Base-by-base conservation (phyloP, 2,113 vertebrate genomes). In the Scolopax mira region DNA sequence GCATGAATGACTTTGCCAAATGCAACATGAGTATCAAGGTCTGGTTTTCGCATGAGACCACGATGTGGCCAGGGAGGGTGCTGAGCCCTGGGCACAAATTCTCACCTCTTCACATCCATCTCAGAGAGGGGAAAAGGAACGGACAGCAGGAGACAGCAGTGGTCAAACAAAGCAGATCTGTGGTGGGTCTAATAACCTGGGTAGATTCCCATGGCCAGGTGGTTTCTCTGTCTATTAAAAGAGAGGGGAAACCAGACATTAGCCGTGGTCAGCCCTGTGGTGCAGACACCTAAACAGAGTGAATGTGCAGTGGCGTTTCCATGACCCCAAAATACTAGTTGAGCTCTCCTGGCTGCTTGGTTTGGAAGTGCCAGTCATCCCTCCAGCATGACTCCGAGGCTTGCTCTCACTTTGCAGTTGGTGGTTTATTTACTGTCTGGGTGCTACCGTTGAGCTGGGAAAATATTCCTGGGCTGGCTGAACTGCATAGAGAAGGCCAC, bases 361-460 rank as follows among this genome's bases (percentile, higher is more conserved):
- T 37, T 62, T 0, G 9, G 48, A 65, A 64, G 33, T 16, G 14
- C 23, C 27, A 24, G 12, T 19, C 6, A 2, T 74, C 66, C 58
- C 65, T 71, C 52, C 65, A 48, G 73, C 1, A 1, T 42, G 72
- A 54, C 48, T 35, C 24, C 1, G 1, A 19, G 30, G 19, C 21
- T 10, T 42, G 54, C 39, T 81, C 79, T 62, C 44, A 2, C n/a
- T 75, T 55, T 51, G 85, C 70, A 46, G 16, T 24, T 85, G 84
- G 85, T 51, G 73, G 82, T 79, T 90, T 92, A 88, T 93, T 95
- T 88, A 61, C 85, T 55, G 64, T 91, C 85, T 81, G 89, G 70
- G 74, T 37, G 61, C 81, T 66, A 58, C n/a, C 1, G 3, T 13
- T 49, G 28, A 77, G 61, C 37, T 66, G 57, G 31, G 90, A 65